Conservation (phyloP, 1,140 invertebrate species). For the Diabrotica virgifera region DNA sequence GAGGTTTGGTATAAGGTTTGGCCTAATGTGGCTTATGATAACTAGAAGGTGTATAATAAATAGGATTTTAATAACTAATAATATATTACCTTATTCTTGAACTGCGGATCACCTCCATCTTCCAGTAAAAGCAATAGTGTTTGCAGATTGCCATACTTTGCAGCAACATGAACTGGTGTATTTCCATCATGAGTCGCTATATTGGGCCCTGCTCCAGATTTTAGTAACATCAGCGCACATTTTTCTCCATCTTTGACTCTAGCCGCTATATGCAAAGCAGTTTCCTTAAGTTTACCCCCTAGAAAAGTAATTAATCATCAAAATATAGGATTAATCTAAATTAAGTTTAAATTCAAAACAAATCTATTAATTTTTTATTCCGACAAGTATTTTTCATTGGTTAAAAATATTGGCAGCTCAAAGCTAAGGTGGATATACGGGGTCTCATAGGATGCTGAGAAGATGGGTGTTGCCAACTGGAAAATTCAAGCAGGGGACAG, state of each 20-base stretch:
- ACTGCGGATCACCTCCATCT: constrained; percentile 86
- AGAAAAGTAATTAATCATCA: neutral
- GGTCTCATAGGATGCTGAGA: too few relatives aligned
- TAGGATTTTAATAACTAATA: neutral
- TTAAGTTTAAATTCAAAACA: too few relatives aligned
- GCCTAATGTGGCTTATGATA: too few relatives aligned
- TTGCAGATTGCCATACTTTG: constrained; percentile 81
- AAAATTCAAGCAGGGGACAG: too few relatives aligned
- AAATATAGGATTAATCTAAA: too few relatives aligned
- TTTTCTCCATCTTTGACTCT: constrained; percentile 90
- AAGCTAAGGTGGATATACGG: too few relatives aligned
- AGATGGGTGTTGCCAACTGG: too few relatives aligned
- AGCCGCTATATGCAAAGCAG: constrained; percentile 93
- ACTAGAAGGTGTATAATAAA: neutral
- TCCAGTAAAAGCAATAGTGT: constrained; percentile 83
- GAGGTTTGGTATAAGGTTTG: too few relatives aligned
- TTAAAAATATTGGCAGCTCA: too few relatives aligned
- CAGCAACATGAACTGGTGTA: constrained; percentile 89
- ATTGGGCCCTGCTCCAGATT: constrained; percentile 96
- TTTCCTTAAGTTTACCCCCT: constrained; percentile 82
- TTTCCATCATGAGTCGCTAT: constrained; percentile 88
- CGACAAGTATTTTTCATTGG: too few relatives aligned
- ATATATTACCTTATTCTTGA: constrained; percentile 77
- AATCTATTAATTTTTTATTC: too few relatives aligned
- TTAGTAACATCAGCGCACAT: constrained; percentile 95